Evolutionary conservation across 2,888 invertebrate species (phyloP).

Genomic region (Caenorhabditis plicata): DNA sequence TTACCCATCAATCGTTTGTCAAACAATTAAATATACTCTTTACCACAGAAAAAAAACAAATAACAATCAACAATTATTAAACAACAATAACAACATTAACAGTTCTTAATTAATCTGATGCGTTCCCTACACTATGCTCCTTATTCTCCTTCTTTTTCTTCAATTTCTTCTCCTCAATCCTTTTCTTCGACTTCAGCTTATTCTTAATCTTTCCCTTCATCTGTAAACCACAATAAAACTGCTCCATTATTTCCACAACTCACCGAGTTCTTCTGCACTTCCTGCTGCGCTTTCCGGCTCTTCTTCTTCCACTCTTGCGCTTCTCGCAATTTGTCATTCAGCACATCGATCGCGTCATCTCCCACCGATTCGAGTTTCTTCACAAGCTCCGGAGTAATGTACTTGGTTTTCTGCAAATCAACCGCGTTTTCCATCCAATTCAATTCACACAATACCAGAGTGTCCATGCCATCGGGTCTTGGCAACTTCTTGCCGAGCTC

Average conservation of each 20-base stretch:
- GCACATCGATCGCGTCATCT: constrained; percentile 30
- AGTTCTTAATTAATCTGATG: too few species aligned
- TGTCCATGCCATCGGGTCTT: constrained; percentile 18
- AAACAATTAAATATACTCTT: too few species aligned
- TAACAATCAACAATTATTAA: too few species aligned
- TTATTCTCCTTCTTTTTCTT: too few species aligned
- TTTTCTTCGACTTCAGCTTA: constrained; percentile 7
- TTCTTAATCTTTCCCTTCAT: background rate
- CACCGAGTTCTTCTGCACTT: constrained; percentile 8
- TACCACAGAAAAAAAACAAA: too few species aligned
- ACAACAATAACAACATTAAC: too few species aligned
- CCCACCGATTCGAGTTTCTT: constrained; percentile 10
- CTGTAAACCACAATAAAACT: background rate
- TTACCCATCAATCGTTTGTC: too few species aligned
- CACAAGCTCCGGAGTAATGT: constrained; percentile 36
- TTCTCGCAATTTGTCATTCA: constrained; percentile 26
- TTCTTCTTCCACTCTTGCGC: constrained; percentile 30
- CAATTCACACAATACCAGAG: constrained; percentile 5
- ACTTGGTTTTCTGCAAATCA: constrained; percentile 16
- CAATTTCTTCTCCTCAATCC: background rate
- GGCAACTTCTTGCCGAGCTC: constrained; percentile 15
- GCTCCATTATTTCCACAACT: constrained; percentile 11
- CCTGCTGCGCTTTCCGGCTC: constrained; percentile 10
- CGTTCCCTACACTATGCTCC: too few species aligned
- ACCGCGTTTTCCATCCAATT: background rate